These are phyloP conservation scores for Stercorarius parasiticus DNA, from an alignment of 2,113 vertebrate species.

Conservation along the genomic window DNA sequence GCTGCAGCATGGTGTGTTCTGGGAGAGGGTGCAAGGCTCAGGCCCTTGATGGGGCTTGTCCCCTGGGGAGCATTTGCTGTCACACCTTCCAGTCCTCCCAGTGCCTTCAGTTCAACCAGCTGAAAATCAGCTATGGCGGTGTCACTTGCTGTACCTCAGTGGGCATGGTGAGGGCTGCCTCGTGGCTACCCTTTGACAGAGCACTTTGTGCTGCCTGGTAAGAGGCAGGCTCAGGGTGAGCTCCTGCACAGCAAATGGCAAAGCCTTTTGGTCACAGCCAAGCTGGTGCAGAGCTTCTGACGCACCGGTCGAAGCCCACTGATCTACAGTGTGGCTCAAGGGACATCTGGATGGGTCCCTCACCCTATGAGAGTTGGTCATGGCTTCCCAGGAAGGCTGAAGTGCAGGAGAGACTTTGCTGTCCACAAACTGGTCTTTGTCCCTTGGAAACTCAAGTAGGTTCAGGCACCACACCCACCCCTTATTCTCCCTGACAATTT, in stretches of 20 bases:
- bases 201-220: not conserved
- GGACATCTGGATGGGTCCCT: not conserved
- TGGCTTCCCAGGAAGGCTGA: not conserved
- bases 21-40: not conserved
- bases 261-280: not conserved
- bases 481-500: constrained; percentile 4
- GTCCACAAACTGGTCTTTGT: not conserved
- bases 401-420: not conserved
- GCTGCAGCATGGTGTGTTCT: not conserved
- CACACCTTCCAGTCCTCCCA: not conserved
- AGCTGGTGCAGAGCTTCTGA: not conserved
- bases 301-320: not conserved
- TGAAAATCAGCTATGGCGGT: not conserved
- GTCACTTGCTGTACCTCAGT: not conserved
- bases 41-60: not conserved
- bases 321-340: not conserved
- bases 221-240: not conserved
- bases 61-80: not conserved
- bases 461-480: not conserved
- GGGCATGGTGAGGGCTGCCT: not conserved
- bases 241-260: not conserved
- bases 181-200: not conserved
- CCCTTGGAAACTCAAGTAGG: not conserved
- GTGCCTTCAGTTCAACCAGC: not conserved
- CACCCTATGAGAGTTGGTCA: not conserved